Evolutionary conservation across 2,888 invertebrate species (phyloP).

Genomic region (Nomada hirtipes): DNA sequence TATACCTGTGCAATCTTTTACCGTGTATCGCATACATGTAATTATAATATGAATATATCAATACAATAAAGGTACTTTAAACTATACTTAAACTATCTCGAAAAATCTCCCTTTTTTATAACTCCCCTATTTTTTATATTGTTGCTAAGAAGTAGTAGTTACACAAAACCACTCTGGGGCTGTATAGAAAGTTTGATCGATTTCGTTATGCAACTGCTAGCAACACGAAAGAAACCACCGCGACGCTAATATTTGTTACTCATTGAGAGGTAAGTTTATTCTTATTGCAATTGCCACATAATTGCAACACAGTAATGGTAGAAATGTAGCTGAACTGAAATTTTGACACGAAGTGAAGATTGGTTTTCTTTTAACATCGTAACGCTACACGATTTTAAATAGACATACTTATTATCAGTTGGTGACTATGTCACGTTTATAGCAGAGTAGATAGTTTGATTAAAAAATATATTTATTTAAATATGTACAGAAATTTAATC

Average conservation of each 20-base stretch:
- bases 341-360: no score
- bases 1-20: no score
- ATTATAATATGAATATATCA: not conserved
- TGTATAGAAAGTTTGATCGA: conserved; percentile 58
- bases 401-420: not conserved
- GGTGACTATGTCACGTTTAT: not conserved
- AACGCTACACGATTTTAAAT: not conserved
- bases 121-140: not conserved
- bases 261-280: conserved; percentile 59
- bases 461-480: not conserved
- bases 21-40: not conserved
- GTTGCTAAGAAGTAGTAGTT: not conserved
- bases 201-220: conserved; percentile 48
- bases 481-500: not conserved
- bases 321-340: not conserved
- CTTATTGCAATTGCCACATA: conserved; percentile 21
- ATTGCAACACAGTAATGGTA: not conserved
- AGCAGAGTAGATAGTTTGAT: no score
- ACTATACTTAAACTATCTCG: no score
- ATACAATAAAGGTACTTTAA: no score
- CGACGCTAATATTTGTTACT: conserved; percentile 31
- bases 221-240: conserved; percentile 50
- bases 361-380: not conserved
- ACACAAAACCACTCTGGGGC: not conserved
- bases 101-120: no score